Base-by-base conservation (phyloP, 2,113 vertebrate genomes). In the Vulpes ferrilata region DNA sequence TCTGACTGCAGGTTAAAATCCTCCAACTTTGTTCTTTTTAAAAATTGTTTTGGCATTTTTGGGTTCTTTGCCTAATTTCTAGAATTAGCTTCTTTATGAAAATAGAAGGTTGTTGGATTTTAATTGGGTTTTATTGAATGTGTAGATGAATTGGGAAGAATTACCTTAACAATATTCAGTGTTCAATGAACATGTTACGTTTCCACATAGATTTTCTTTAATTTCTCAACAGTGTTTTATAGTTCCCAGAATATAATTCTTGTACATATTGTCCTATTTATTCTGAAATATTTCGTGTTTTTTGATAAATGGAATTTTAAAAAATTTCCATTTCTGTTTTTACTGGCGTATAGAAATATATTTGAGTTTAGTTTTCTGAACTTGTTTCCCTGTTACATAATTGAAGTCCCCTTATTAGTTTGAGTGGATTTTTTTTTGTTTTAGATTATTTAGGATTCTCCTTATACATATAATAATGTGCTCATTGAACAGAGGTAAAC, bases 281-380 rank as follows among this genome's bases (percentile, higher is more conserved):
- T 69, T 80, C 11, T 22, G 23, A 87, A 80, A 48, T 79, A 15
- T 59, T 73, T 96, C 12, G 30, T 76, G 27, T 81, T 43, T 74
- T 82, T 65, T 82, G 27, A 62, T 81, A 84, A 86, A 67, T 65
- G 27, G 7, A 86, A 43, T 87, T 79, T 92, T 20, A 15, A 53
- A 43, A 43, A 43, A 71, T 86, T 80, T 78, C 48, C 60, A 59
- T 69, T 55, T 62, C 19, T 79, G 32, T 60, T 22, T 73, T 43
- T 73, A 43, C 55, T 83, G 80, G 32, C 48, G 30, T 85, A 38
- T 95, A 64, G 43, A 93, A 95, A 64, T 94, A 69, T 57, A 57
- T 67, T 51, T 95, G 55, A 62, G 71, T 85, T 85, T 88, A 64
- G 65, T 92, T 96, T 92, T 53, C 30, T 89, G 35, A 94, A 76